These are phyloP conservation scores for Diplolepis rosae DNA, from an alignment of 2,888 invertebrate genomes.

Conservation along the genomic window DNA sequence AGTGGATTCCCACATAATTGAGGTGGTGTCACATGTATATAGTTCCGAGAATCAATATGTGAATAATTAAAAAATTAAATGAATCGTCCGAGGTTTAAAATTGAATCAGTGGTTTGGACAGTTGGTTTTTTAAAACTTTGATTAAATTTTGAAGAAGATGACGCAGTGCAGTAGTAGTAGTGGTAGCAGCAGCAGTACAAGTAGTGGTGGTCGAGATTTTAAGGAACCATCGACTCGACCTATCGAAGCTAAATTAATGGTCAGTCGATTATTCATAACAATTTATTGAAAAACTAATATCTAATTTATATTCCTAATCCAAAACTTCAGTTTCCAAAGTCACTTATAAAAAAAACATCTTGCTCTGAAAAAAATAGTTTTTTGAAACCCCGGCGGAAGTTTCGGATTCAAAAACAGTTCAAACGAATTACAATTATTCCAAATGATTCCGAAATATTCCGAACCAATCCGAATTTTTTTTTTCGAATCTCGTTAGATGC, in stretches of 20 bases:
- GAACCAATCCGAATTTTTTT: no score
- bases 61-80: not conserved
- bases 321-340: no score
- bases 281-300: no score
- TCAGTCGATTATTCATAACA: no score
- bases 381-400: no score
- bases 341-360: no score
- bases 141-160: conserved; percentile 49
- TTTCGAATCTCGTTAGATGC: no score
- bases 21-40: not conserved
- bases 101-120: not conserved
- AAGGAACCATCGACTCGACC: conserved; percentile 53
- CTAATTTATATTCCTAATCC: no score
- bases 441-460: no score
- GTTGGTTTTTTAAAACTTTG: conserved; percentile 19
- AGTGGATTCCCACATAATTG: not conserved
- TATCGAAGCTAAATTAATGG: conserved; percentile 61
- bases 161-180: conserved; percentile 66
- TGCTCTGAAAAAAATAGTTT: no score
- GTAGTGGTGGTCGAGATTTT: conserved; percentile 57
- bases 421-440: no score
- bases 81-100: not conserved
- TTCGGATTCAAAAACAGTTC: no score
- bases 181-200: conserved; percentile 62
- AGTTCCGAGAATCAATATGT: not conserved